phyloP scores from a whole-genome alignment of 2,888 invertebrate genomes.

The Drosophila nr. medialis region DNA sequence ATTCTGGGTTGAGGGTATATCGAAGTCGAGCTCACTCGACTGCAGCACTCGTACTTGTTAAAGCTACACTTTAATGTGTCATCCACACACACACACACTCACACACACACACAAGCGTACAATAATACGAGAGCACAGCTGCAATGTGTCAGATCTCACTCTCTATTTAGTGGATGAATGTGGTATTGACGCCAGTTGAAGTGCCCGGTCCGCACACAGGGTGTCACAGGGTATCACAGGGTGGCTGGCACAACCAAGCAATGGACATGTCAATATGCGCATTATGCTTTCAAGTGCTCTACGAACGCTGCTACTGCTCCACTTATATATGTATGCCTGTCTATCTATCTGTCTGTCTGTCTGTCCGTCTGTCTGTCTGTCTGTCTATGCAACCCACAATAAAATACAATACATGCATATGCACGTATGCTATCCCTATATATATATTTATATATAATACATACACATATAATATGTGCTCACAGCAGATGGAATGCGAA shows the following conservation, averaged over 20 bases:
- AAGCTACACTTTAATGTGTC: conserved; percentile 57
- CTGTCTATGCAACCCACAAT: background rate
- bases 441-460: background rate
- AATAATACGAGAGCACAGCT: conserved; percentile 1
- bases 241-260: conserved; percentile 8
- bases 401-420: conserved; percentile 1
- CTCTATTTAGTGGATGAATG: conserved; percentile 5
- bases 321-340: conserved; percentile 15
- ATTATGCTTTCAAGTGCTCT: conserved; percentile 57
- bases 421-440: background rate
- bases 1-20: background rate
- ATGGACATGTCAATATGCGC: conserved; percentile 59
- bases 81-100: conserved; percentile 26
- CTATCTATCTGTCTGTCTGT: background rate
- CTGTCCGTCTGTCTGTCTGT: background rate
- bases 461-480: background rate
- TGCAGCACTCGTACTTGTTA: conserved; percentile 8
- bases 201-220: conserved; percentile 12
- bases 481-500: conserved; percentile 11
- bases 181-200: conserved; percentile 39
- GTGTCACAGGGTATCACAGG: conserved; percentile 15
- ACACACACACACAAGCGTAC: background rate
- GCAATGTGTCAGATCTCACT: conserved; percentile 10
- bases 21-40: background rate
- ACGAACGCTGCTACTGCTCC: conserved; percentile 30